These are phyloP conservation scores for Mycteria americana DNA, from an alignment of 2,797 vertebrate genomes.

Conservation along the genomic window DNA sequence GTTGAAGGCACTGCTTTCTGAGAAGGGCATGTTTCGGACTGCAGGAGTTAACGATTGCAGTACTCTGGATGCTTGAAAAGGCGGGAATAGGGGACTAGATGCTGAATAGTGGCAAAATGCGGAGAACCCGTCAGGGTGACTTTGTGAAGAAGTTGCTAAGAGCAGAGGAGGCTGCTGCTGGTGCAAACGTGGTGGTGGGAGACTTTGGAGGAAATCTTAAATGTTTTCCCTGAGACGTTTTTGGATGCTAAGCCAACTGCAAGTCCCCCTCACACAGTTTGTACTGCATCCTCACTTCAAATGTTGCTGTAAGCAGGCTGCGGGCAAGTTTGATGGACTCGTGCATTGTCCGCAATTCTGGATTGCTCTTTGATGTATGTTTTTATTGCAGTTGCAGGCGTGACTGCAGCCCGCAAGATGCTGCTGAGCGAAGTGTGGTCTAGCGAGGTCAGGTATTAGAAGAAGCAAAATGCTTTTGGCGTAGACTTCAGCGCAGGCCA, in stretches of 20 bases:
- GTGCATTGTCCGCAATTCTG: neutral
- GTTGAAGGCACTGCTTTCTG: neutral
- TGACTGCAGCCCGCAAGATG: neutral
- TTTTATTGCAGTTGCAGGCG: neutral
- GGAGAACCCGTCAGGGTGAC: neutral
- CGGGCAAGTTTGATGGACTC: neutral
- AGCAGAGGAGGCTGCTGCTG: neutral
- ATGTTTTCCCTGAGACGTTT: neutral
- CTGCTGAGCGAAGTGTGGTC: neutral
- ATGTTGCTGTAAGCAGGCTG: neutral
- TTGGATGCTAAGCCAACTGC: neutral
- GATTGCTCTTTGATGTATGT: neutral
- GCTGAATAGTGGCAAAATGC: neutral
- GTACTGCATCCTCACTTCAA: neutral
- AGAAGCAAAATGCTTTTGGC: neutral
- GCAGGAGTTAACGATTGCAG: neutral
- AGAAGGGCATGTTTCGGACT: neutral
- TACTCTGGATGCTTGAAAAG: neutral
- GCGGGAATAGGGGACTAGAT: no score
- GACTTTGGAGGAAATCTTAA: neutral
- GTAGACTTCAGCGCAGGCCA: neutral
- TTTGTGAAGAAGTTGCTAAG: neutral
- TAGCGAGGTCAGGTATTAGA: neutral
- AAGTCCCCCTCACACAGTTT: neutral
- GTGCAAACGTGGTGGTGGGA: neutral